Percentiles rank a stretch among this genome's conserved stretches.
phyloP scores from a whole-genome alignment of 2,888 invertebrate species.

The Teinopalpus imperialis region DNA sequence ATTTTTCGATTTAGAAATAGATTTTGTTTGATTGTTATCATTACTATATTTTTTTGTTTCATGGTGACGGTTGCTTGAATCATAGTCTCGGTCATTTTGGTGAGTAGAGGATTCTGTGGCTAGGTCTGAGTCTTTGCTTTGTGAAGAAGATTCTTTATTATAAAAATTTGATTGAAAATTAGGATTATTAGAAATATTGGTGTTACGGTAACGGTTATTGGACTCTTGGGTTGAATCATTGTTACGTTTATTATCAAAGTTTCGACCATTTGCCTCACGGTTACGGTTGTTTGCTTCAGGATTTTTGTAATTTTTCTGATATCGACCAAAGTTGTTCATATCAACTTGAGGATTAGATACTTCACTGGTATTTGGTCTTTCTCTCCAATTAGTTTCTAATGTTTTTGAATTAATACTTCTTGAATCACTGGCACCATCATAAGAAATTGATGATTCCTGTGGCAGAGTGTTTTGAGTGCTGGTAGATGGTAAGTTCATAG shows the following conservation, averaged over 20 bases:
- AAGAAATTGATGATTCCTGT: slow-evolving; percentile 32
- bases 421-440: slow-evolving; percentile 35
- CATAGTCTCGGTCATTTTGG: slow-evolving; percentile 31
- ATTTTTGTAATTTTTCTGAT: slow-evolving; percentile 42
- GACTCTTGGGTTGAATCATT: slow-evolving; percentile 35
- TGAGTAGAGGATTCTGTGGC: slow-evolving; percentile 29
- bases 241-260: slow-evolving; percentile 30
- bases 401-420: slow-evolving; percentile 45
- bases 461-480: slow-evolving; percentile 32
- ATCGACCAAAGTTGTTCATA: slow-evolving; percentile 24
- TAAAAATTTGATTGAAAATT: slow-evolving; percentile 31
- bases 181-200: slow-evolving; percentile 34
- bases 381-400: slow-evolving; percentile 65
- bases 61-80: slow-evolving; percentile 26
- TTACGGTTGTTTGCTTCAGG: slow-evolving; percentile 37
- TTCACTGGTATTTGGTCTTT: slow-evolving; percentile 49
- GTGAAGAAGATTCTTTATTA: slow-evolving; percentile 29
- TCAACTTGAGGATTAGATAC: slow-evolving; percentile 28
- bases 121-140: slow-evolving; percentile 28
- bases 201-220: slow-evolving; percentile 31
- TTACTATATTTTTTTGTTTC: slow-evolving; percentile 26
- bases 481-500: slow-evolving; percentile 40
- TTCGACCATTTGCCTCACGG: slow-evolving; percentile 35
- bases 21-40: slow-evolving; percentile 43
- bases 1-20: slow-evolving; percentile 53